Base-by-base conservation (phyloP, 2,797 vertebrate genomes). In the Acipenser oxyrinchus region DNA sequence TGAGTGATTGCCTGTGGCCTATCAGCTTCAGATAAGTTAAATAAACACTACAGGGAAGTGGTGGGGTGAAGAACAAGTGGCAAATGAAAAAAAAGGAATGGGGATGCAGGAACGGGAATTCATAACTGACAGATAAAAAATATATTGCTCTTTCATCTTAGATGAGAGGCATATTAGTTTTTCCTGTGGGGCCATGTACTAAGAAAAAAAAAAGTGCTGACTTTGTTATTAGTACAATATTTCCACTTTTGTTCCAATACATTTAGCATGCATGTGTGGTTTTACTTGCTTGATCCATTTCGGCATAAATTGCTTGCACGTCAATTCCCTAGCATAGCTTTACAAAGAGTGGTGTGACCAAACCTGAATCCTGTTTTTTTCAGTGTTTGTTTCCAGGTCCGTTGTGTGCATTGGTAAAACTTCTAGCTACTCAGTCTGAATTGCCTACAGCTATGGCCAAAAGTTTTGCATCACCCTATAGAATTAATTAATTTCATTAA, bases 1-100 rank as follows among this genome's bases (percentile, higher is more conserved):
- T 76, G 78, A 81, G 74, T 71, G 72, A 84, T 81, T 74, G 80
- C 79, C 74, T 73, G 58, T 63, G 77, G 79, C 84, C 73, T 78
- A 86, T 87, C 82, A 77, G 75, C 71, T 75, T 77, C 74, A 70
- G 73, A 72, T 79, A 83, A 82, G 73, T 51, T 77, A 84, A 82
- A 84, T 82, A 82, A 77, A 77, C 72, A 71, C 52, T 68, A 63
- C 67, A 72, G 71, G 13, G 49, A 59, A 63, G 23, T 65, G 64
- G 60, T 52, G 61, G 58, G 48, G 37, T 60, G 13, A 12, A 52
- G 64, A 51, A 49, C 7, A 9, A 49, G 23, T 8, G 8, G 6
- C 6, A 11, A 60, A 53, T 10, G 10, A 8, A 18, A 60, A n/a
- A 12, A 51, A 49, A 58, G 59, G 12, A 50, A 37, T 37, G 23